Conservation (phyloP, 2,888 invertebrate species). For the Pheosia gnoma region DNA sequence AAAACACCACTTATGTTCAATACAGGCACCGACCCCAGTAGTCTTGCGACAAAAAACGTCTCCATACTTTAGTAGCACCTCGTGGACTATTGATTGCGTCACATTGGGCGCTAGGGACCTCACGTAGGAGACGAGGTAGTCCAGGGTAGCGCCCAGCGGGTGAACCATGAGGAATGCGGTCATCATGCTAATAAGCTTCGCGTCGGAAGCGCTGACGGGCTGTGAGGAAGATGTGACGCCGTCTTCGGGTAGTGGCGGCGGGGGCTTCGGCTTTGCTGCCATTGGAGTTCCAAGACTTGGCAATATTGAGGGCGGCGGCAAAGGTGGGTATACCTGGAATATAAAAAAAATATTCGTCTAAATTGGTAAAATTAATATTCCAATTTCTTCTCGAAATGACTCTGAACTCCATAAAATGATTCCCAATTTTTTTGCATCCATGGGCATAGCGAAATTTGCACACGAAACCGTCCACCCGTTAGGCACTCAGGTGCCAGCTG, state of each 20-base stretch:
- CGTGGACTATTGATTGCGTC: conserved; percentile 50
- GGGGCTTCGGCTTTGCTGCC: conserved; percentile 39
- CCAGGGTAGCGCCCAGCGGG: conserved; percentile 64
- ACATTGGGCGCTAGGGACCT: conserved; percentile 58
- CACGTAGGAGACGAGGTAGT: conserved; percentile 66
- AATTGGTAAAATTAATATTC: no score
- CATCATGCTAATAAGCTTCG: conserved; percentile 69
- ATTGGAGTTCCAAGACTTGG: conserved; percentile 14
- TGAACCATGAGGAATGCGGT: conserved; percentile 72
- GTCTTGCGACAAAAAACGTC: conserved; percentile 60
- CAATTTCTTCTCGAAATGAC: no score
- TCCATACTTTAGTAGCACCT: conserved; percentile 54
- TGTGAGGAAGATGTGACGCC: conserved; percentile 36
- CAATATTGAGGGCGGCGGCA: conserved; percentile 44
- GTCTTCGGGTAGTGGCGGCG: conserved; percentile 40
- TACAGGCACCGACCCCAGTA: conserved; percentile 55
- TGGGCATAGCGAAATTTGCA: no score
- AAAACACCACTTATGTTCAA: conserved; percentile 63
- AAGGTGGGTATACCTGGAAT: conserved; percentile 41
- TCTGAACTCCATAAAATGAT: no score
- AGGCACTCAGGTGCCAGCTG: no score
- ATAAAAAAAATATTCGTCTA: background rate
- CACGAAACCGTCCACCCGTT: no score
- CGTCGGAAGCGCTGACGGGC: conserved; percentile 51
- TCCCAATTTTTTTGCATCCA: no score